Percentiles rank a stretch among this genome's conserved stretches.
Evolutionary conservation across 1,140 invertebrate species (phyloP).

Genomic region (Cheumatopsyche charites): DNA sequence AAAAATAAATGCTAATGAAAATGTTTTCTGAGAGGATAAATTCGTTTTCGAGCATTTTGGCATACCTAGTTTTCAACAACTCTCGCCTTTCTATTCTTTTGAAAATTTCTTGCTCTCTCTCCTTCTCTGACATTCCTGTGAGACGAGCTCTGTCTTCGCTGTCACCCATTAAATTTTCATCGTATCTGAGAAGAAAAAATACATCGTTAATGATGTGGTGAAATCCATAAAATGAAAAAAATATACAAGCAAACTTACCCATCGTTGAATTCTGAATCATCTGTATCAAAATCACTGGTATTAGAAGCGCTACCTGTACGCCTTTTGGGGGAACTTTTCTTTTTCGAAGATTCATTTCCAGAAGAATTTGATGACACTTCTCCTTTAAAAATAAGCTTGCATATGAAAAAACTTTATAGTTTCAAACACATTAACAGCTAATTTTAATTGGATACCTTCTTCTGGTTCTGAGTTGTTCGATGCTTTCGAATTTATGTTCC

Average conservation of each 20-base stretch:
- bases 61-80: conserved; percentile 85
- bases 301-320: conserved; percentile 49
- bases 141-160: conserved; percentile 90
- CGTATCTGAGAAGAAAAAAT: conserved; percentile 68
- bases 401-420: neutral
- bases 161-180: conserved; percentile 97
- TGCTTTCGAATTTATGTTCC: conserved; percentile 62
- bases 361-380: conserved; percentile 66
- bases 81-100: conserved; percentile 94
- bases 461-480: conserved; percentile 71
- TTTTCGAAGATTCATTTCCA: conserved; percentile 59
- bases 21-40: too few relatives aligned
- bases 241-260: conserved; percentile 52
- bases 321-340: conserved; percentile 21
- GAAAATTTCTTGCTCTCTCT: conserved; percentile 96
- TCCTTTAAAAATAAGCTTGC: conserved; percentile 51
- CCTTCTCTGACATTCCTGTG: conserved; percentile 94
- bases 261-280: conserved; percentile 65
- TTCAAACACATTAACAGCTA: conserved; percentile 1
- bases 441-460: conserved; percentile 66
- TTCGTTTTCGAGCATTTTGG: too few relatives aligned
- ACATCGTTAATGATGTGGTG: conserved; percentile 1
- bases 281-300: conserved; percentile 56
- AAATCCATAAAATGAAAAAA: neutral
- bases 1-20: conserved; percentile 38